phyloP scores from a whole-genome alignment of 37 sponge, comb jelly and placozoan species.

The Theonella swinhoei region DNA sequence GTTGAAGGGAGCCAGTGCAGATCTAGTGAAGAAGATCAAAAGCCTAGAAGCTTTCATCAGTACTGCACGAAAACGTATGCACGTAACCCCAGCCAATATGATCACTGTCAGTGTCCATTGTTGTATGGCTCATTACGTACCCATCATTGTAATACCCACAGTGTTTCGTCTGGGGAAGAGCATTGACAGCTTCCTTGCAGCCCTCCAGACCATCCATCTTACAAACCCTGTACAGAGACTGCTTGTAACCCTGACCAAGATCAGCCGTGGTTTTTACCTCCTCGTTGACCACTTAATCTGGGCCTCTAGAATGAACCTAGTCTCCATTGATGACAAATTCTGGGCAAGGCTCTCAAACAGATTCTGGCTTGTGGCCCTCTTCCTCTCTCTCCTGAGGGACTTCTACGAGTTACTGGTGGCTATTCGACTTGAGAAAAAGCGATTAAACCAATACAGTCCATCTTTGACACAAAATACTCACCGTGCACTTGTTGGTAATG shows the following conservation, averaged over 20 bases:
- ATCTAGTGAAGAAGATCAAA: slow-evolving; percentile 34
- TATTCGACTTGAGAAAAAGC: slow-evolving; percentile 27
- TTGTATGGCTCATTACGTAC: neutral
- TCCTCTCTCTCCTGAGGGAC: slow-evolving; percentile 55
- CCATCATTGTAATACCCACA: slow-evolving; percentile 2
- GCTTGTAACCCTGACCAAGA: slow-evolving; percentile 57
- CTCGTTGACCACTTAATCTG: slow-evolving; percentile 81
- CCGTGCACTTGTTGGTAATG: neutral
- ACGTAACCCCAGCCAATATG: too few relatives aligned
- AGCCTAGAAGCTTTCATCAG: slow-evolving; percentile 61
- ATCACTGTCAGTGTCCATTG: neutral
- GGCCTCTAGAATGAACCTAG: slow-evolving; percentile 63
- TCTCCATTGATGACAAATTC: slow-evolving; percentile 21
- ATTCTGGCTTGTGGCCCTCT: slow-evolving; percentile 69
- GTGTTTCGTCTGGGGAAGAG: slow-evolving; percentile 88
- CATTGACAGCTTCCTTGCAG: slow-evolving; percentile 57
- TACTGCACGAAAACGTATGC: slow-evolving; percentile 78
- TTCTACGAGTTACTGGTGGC: slow-evolving; percentile 51
- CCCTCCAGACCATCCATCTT: slow-evolving; percentile 72
- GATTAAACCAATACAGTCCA: slow-evolving; percentile 30
- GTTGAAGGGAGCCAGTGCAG: slow-evolving; percentile 15
- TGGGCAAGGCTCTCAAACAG: slow-evolving; percentile 52
- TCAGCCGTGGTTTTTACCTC: slow-evolving; percentile 71
- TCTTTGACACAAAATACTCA: neutral
- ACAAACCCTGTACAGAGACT: slow-evolving; percentile 52